Evolutionary conservation across 2,113 vertebrate genomes (phyloP).

Genomic region (Haemorhous mexicanus): DNA sequence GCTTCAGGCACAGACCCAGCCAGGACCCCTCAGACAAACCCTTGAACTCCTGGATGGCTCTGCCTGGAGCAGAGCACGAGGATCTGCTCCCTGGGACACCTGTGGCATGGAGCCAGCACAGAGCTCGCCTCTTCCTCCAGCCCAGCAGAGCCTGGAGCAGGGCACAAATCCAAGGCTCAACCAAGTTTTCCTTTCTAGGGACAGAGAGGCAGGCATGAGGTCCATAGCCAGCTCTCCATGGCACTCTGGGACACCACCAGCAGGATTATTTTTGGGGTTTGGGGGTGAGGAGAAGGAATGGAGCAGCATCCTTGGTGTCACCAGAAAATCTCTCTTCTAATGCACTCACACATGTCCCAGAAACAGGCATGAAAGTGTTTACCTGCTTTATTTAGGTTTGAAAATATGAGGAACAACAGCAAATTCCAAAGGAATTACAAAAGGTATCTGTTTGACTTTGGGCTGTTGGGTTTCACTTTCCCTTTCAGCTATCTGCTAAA

Average conservation of each 20-base stretch:
- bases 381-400: neutral
- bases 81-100: neutral
- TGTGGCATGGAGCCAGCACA: neutral
- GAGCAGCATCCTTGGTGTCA: neutral
- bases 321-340: neutral
- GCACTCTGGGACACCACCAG: neutral
- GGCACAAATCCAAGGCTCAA: neutral
- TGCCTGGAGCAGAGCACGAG: neutral
- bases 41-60: neutral
- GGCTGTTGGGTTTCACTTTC: neutral
- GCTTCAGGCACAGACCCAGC: neutral
- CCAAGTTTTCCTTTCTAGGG: neutral
- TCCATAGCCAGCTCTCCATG: neutral
- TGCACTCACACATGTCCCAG: too few relatives aligned
- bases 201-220: neutral
- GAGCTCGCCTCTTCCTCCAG: neutral
- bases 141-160: neutral
- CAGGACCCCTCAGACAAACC: neutral
- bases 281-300: neutral
- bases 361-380: neutral
- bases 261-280: neutral
- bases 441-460: neutral
- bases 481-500: neutral
- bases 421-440: neutral
- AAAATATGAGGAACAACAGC: neutral